phyloP scores from a whole-genome alignment of 2,888 invertebrate genomes.

The Chelonus formosanus region DNA sequence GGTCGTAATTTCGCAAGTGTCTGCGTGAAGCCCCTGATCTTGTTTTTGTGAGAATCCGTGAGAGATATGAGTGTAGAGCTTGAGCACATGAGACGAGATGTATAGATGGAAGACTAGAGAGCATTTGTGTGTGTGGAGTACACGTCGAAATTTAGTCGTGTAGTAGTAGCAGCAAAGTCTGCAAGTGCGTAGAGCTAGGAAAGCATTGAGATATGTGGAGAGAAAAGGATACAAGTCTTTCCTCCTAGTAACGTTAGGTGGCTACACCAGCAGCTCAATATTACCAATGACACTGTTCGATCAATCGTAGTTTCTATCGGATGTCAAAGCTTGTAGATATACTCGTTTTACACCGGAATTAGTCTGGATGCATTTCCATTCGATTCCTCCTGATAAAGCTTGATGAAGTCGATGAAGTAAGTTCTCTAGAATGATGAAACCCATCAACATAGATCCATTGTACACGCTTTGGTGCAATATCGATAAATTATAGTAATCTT shows the following conservation, averaged over 20 bases:
- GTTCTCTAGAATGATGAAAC: no score
- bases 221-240: conserved; percentile 15
- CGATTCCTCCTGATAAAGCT: neutral
- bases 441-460: no score
- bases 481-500: no score
- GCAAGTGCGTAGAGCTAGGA: conserved; percentile 12
- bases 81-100: conserved; percentile 1
- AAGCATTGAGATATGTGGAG: conserved; percentile 26
- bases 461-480: no score
- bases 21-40: conserved; percentile 48
- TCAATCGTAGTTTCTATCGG: conserved; percentile 26
- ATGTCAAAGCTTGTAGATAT: neutral
- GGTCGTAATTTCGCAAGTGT: conserved; percentile 58
- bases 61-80: neutral
- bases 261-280: conserved; percentile 49
- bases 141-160: conserved; percentile 2
- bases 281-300: conserved; percentile 46
- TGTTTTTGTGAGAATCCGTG: conserved; percentile 8
- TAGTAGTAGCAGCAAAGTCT: conserved; percentile 8
- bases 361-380: no score
- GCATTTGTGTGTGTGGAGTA: neutral
- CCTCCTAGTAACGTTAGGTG: conserved; percentile 43
- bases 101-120: neutral
- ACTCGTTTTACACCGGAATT: neutral
- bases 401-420: conserved; percentile 3